Conservation (phyloP, 1,140 invertebrate species). For the Halesus radiatus region DNA sequence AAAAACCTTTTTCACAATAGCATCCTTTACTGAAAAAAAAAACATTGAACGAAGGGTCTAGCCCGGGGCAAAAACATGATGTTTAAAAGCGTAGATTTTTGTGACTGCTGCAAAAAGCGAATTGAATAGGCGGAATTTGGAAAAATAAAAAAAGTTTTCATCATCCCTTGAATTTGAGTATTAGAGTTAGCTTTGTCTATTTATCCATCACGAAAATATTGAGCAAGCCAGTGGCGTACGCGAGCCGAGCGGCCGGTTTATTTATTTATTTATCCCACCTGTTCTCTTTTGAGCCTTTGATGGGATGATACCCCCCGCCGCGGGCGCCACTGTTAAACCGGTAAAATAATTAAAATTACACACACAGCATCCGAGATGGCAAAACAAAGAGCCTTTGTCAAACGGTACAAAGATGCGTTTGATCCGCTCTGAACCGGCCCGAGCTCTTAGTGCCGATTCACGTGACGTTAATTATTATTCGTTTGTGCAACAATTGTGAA, state of each 20-base stretch:
- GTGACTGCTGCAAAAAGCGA: too few relatives aligned
- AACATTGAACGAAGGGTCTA: too few relatives aligned
- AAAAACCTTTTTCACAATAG: too few relatives aligned
- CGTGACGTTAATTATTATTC: too few relatives aligned
- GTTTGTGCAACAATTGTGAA: too few relatives aligned
- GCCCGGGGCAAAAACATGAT: too few relatives aligned
- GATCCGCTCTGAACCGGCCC: too few relatives aligned
- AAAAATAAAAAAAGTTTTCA: background rate
- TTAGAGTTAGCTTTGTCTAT: background rate
- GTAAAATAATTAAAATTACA: slow-evolving; percentile 41
- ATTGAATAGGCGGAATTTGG: background rate
- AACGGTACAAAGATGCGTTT: slow-evolving; percentile 9
- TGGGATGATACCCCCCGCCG: slow-evolving; percentile 21
- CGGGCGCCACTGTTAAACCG: slow-evolving; percentile 31
- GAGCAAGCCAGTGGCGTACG: background rate
- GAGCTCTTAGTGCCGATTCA: too few relatives aligned
- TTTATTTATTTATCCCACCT: slow-evolving; percentile 44
- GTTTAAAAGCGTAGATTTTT: too few relatives aligned
- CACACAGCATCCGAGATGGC: background rate
- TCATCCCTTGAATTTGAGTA: slow-evolving; percentile 4
- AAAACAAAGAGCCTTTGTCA: slow-evolving; percentile 25
- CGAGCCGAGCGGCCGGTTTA: background rate
- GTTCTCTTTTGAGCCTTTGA: slow-evolving; percentile 39
- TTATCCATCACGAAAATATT: slow-evolving; percentile 17
- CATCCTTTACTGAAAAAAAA: too few relatives aligned